These are phyloP conservation scores for Cerastoderma edule DNA, from an alignment of 2,888 invertebrate species.

Conservation along the genomic window DNA sequence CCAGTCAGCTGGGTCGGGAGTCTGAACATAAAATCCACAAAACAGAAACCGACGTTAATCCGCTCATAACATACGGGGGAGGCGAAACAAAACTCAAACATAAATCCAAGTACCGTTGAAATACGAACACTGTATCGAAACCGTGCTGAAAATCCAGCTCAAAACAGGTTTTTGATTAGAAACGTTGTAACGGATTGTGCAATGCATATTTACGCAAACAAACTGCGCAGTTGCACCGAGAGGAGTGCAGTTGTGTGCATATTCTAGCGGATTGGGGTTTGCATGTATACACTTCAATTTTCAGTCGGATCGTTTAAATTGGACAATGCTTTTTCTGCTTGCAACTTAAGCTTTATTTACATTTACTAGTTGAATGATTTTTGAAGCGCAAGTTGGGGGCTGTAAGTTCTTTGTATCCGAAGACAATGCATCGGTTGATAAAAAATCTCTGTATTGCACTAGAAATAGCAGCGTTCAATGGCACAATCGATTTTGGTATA, in stretches of 20 bases:
- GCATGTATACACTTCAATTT: constrained; percentile 28
- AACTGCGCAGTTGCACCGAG: constrained; percentile 26
- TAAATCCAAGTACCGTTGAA: no score
- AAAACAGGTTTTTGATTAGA: constrained; percentile 26
- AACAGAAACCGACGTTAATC: no score
- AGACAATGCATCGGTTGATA: no score
- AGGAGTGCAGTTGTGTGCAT: constrained; percentile 25
- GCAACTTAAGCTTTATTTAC: constrained; percentile 7
- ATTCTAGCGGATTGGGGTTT: constrained; percentile 17
- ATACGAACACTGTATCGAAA: no score
- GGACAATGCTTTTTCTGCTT: constrained; percentile 9
- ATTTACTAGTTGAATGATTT: constrained; percentile 3
- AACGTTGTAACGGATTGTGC: constrained; percentile 24
- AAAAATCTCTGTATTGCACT: no score
- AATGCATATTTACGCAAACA: constrained; percentile 28
- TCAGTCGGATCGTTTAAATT: constrained; percentile 25
- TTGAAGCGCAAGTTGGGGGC: no score
- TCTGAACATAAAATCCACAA: no score
- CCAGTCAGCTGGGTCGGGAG: no score
- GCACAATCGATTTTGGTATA: constrained; percentile 17
- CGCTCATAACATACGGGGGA: no score
- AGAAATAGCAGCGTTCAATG: no score
- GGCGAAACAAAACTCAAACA: no score
- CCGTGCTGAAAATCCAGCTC: constrained; percentile 12
- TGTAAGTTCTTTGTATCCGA: no score